Evolutionary conservation across 2,113 vertebrate species (phyloP).

Genomic region (Ctenodactylus gundi): DNA sequence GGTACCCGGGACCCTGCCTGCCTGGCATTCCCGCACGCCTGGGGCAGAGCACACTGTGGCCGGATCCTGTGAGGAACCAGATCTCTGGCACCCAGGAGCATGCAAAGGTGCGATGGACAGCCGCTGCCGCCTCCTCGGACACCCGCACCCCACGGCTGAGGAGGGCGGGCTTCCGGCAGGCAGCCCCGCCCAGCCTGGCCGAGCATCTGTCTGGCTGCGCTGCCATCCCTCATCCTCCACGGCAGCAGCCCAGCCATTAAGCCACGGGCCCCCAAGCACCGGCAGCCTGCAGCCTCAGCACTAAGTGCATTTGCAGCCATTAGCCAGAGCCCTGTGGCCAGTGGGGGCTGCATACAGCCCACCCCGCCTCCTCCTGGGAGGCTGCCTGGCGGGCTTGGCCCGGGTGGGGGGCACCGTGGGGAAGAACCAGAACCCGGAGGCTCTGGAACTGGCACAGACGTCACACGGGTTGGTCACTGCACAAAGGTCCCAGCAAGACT

Average conservation of each 20-base stretch:
- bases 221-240: conserved; percentile 48
- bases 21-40: not conserved
- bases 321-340: conserved; percentile 5
- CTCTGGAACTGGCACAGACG: not conserved
- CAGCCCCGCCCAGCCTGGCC: not conserved
- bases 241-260: conserved; percentile 54
- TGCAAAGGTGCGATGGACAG: too few relatives aligned
- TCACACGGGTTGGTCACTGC: not conserved
- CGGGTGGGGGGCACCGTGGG: not conserved
- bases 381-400: not conserved
- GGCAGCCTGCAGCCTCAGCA: conserved; percentile 51
- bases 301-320: conserved; percentile 51
- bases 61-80: not conserved
- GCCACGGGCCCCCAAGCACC: not conserved
- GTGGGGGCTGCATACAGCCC: not conserved
- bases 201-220: not conserved
- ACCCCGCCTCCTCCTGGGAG: not conserved
- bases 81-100: not conserved
- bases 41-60: not conserved
- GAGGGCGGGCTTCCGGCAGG: too few relatives aligned
- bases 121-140: not conserved
- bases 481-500: not conserved
- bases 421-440: not conserved
- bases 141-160: not conserved
- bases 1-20: too few relatives aligned